Percentiles rank a stretch among this genome's conserved stretches.
Evolutionary conservation across 1,140 invertebrate species (phyloP).

Genomic region (Drosophila kurseongensis): DNA sequence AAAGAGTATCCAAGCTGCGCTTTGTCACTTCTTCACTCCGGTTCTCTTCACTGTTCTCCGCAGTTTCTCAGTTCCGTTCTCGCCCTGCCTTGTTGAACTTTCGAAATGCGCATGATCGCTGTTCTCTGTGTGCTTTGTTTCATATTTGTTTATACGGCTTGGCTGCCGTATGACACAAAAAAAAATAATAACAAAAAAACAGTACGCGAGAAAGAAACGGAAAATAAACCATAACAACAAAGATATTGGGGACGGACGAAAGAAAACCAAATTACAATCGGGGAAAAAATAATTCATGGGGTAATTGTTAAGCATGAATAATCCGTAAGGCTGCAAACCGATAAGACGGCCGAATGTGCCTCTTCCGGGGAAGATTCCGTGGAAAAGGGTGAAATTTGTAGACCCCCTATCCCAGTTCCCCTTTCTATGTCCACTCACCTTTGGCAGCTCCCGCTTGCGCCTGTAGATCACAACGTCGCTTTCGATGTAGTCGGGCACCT

Average conservation of each 20-base stretch:
- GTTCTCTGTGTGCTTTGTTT: constrained; percentile 50
- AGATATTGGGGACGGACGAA: constrained; percentile 36
- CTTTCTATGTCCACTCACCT: constrained; percentile 86
- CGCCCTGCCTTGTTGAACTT: constrained; percentile 63
- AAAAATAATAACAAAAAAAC: constrained; percentile 29
- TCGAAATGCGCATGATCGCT: constrained; percentile 70
- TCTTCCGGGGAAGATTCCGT: constrained; percentile 6
- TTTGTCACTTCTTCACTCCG: constrained; percentile 5
- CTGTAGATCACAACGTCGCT: constrained; percentile 92
- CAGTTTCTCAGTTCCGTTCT: constrained; percentile 33
- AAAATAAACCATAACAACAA: constrained; percentile 47
- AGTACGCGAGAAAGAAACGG: constrained; percentile 45
- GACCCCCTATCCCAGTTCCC: background rate
- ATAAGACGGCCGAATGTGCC: constrained; percentile 1
- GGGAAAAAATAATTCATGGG: constrained; percentile 61
- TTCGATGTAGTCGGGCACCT: constrained; percentile 95
- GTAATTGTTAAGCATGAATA: constrained; percentile 72
- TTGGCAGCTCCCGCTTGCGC: constrained; percentile 88
- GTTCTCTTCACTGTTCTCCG: constrained; percentile 12
- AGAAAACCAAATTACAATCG: constrained; percentile 50
- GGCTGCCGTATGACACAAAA: constrained; percentile 55
- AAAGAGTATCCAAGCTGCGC: constrained; percentile 42
- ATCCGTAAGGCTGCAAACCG: constrained; percentile 54
- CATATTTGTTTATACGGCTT: constrained; percentile 70
- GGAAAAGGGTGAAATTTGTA: background rate